These are phyloP conservation scores for Dorcus hopei DNA, from an alignment of 2,888 invertebrate species.

Conservation along the genomic window DNA sequence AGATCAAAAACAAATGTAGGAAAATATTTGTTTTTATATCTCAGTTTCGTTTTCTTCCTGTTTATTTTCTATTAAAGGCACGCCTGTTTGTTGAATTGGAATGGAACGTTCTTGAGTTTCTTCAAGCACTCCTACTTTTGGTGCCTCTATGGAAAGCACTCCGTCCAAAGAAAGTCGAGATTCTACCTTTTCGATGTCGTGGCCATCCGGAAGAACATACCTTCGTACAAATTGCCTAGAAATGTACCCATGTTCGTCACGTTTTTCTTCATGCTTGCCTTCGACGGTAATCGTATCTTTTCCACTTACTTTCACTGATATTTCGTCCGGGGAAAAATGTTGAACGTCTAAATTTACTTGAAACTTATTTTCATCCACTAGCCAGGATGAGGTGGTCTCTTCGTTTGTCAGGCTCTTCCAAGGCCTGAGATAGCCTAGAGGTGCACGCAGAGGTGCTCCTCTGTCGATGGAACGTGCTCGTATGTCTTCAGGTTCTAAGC, in stretches of 20 bases:
- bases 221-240: slow-evolving; percentile 73
- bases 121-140: slow-evolving; percentile 49
- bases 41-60: not conserved
- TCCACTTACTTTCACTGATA: slow-evolving; percentile 72
- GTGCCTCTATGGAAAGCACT: slow-evolving; percentile 65
- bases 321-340: slow-evolving; percentile 75
- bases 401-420: slow-evolving; percentile 41
- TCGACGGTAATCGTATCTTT: slow-evolving; percentile 67
- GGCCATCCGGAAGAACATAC: slow-evolving; percentile 71
- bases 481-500: slow-evolving; percentile 48
- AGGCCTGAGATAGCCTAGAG: slow-evolving; percentile 51
- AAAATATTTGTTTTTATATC: too few relatives aligned
- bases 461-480: slow-evolving; percentile 57
- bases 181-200: slow-evolving; percentile 67
- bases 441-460: slow-evolving; percentile 66
- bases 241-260: slow-evolving; percentile 72
- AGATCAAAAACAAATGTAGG: too few relatives aligned
- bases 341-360: slow-evolving; percentile 71
- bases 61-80: slow-evolving; percentile 19
- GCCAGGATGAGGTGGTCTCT: slow-evolving; percentile 47
- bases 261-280: slow-evolving; percentile 74
- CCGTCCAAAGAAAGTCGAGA: slow-evolving; percentile 76
- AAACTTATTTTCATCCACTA: slow-evolving; percentile 64
- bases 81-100: slow-evolving; percentile 48
- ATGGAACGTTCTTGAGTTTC: slow-evolving; percentile 45